phyloP scores from a whole-genome alignment of 23 tunicate species.

The Ascidia mentula region DNA sequence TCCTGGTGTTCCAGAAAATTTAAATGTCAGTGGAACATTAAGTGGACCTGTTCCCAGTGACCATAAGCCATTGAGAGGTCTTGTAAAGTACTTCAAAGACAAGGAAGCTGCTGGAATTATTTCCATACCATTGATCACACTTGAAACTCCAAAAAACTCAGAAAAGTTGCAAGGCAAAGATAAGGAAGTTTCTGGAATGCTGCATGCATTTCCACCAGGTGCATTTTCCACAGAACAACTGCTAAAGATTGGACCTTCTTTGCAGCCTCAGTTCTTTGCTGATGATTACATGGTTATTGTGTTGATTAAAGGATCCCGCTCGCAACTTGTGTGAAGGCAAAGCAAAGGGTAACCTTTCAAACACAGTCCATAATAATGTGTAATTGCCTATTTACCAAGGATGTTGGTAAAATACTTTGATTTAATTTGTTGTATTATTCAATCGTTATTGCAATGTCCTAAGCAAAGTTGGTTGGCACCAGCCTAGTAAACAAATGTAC shows the following conservation, averaged over 20 bases:
- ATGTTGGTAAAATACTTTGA: too few species aligned
- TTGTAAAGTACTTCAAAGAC: slow-evolving; percentile 92
- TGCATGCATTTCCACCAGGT: slow-evolving; percentile 92
- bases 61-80: slow-evolving; percentile 88
- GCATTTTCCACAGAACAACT: slow-evolving; percentile 70
- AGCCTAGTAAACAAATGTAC: too few species aligned
- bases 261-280: slow-evolving; percentile 69
- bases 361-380: too few species aligned
- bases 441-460: too few species aligned
- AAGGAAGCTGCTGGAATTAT: slow-evolving; percentile 85
- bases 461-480: too few species aligned
- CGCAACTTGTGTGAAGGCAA: slow-evolving; percentile 25
- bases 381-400: too few species aligned
- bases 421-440: too few species aligned
- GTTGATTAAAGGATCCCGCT: slow-evolving; percentile 65
- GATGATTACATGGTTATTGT: slow-evolving; percentile 81
- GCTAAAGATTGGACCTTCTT: slow-evolving; percentile 72
- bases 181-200: slow-evolving; percentile 59
- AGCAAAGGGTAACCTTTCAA: too few species aligned
- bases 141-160: slow-evolving; percentile 3
- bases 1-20: slow-evolving; percentile 82
- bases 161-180: slow-evolving; percentile 26
- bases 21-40: slow-evolving; percentile 50
- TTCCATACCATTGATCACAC: slow-evolving; percentile 9
- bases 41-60: slow-evolving; percentile 63